Base-by-base conservation (phyloP, 2,888 invertebrate genomes). In the Mystacides longicornis region DNA sequence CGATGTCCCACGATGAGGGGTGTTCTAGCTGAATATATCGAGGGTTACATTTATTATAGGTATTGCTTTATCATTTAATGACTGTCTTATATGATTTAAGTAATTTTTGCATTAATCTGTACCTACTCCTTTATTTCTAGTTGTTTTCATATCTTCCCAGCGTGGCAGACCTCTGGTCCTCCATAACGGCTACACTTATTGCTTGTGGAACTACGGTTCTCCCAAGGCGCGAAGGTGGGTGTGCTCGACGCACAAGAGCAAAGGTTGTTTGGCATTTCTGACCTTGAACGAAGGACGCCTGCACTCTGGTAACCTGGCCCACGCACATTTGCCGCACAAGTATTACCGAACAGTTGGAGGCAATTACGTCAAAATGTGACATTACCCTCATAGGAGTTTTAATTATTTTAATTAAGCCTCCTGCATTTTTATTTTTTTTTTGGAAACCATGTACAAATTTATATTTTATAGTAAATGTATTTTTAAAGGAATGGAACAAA, bases 131-230 rank as follows among this genome's bases (percentile, higher is more conserved):
- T n/a, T 31, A 9, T 31, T 31, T 31, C 31, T 14, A 31, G 31
- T 31, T 14, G 31, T 31, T 20, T 53, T 33, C 37, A 53, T 53
- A 21, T 46, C 53, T 1, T 53, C 53, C 3, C 42, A 31, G 16
- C 20, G 22, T 9, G 68, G 69, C 1, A 70, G 66, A 52, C 60
- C 61, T 14, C 57, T 68, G 16, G 67, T 68, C 2, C 45, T 69
- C 5, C 58, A 65, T 22, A 62, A 65, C n/a, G 66, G 66, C 0
- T 68, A 68, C 52, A 67, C 70, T 0, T 70, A 53, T 21, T 50
- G 27, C 20, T 43, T 47, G 23, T 45, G 46, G 9, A 23, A 47
- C 27, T 27, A 5, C 11, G 33, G 33, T 7, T 2, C 21, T 16
- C 2, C 19, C 5, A 49, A 46, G 3, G 57, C 64, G 48, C 67